Evolutionary conservation across 2,888 invertebrate species (phyloP).

Genomic region (Eremobia ochroleuca): DNA sequence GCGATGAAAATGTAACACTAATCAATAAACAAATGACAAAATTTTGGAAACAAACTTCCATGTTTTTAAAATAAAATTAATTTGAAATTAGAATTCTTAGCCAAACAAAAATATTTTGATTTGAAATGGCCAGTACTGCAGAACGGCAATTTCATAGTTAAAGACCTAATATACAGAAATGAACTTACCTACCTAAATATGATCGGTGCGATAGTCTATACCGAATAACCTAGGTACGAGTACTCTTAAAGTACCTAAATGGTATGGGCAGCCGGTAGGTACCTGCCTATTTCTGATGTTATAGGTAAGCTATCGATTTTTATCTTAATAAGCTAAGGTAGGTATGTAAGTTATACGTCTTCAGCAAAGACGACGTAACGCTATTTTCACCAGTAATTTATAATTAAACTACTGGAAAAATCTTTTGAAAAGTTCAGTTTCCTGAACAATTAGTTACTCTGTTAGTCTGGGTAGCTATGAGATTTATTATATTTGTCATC

Average conservation of each 20-base stretch:
- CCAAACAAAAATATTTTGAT: no score
- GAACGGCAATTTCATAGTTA: no score
- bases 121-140: no score
- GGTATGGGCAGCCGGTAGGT: background rate
- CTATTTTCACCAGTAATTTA: constrained; percentile 6
- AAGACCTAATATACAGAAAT: no score
- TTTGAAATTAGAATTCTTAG: no score
- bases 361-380: background rate
- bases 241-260: constrained; percentile 1
- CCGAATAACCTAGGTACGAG: background rate
- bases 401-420: background rate
- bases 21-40: no score
- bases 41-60: no score
- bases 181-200: background rate
- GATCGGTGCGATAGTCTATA: background rate
- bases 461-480: no score
- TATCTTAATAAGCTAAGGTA: constrained; percentile 5
- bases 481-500: background rate
- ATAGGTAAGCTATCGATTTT: background rate
- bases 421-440: background rate
- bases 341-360: background rate
- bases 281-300: background rate
- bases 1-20: no score
- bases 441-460: background rate
- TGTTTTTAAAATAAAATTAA: no score